Percentiles rank a stretch among this genome's conserved stretches.
Conservation (phyloP, 2,888 invertebrate species). For the Brachyopa scutellaris region DNA sequence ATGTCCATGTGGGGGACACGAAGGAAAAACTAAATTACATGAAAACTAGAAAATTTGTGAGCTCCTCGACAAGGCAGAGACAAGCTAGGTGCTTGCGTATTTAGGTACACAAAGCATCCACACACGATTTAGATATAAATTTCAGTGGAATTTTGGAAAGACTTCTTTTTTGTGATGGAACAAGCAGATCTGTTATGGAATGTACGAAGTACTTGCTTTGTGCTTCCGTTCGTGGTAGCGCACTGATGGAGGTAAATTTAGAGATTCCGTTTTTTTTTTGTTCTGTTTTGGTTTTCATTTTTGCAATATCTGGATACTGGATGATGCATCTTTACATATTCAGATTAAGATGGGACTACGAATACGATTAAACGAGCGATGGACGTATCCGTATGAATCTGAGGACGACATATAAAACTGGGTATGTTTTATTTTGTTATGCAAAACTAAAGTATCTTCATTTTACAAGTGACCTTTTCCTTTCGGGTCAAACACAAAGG, state of each 20-base stretch:
- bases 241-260: background rate
- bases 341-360: too few relatives aligned
- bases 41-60: background rate
- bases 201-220: background rate
- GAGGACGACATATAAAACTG: too few relatives aligned
- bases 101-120: background rate
- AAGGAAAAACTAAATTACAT: background rate
- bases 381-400: background rate
- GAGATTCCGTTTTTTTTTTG: background rate
- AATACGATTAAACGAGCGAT: background rate
- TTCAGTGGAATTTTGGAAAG: too few relatives aligned
- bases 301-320: background rate
- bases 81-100: background rate
- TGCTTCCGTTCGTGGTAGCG: background rate
- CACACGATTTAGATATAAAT: too few relatives aligned
- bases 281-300: background rate
- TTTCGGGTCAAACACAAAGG: too few relatives aligned
- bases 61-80: background rate
- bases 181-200: background rate
- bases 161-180: too few relatives aligned
- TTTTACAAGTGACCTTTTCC: too few relatives aligned
- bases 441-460: too few relatives aligned
- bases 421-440: too few relatives aligned
- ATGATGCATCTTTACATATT: background rate
- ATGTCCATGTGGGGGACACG: constrained; percentile 2